Base-by-base conservation (phyloP, 2,888 invertebrate genomes). In the Nudaria mundana region DNA sequence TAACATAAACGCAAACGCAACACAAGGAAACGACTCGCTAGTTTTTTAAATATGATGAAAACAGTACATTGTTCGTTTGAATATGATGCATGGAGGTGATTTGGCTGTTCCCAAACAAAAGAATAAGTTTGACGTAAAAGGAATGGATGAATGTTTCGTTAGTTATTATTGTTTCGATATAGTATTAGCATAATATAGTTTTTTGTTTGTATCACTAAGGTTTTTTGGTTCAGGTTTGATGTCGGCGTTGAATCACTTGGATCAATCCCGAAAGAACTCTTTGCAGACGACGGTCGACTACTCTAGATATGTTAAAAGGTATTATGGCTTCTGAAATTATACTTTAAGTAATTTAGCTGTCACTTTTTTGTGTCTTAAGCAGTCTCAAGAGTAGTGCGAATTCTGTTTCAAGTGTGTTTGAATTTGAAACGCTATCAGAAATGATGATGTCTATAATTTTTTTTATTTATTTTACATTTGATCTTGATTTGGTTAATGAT, bases 231-330 rank as follows among this genome's bases (percentile, higher is more conserved):
- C 10, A 90, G 89, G 91, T 64, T 66, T 89, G 43, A 71, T 90
- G 48, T 87, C 82, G 37, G 90, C 80, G 37, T 78, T 81, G 76
- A 90, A 79, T 66, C 90, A 81, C 66, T 80, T 81, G 71, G 91
- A 82, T 54, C 87, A 87, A 45, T 82, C 88, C 14, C 72, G 91
- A 42, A 81, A 91, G 68, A 90, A 89, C 62, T 91, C 91, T 52
- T 76, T 92, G 40, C 91, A 92, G 56, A 91, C 91, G n/a, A 91
- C 94, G 64, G 90, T 95, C 55, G 97, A 97, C 86, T 97, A 97
- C 86, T 95, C 95, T 28, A 93, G 96, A 84, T 97, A 97, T 81
- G 95, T 97, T 47, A 94, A 95, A 79, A 93, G 96, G 89, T 89
- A 78, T 44, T 45, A 34, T 39, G 22, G 48, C 52, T 59, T 44